These are phyloP conservation scores for Protonibea diacanthus DNA, from an alignment of 2,797 vertebrate species.

Conservation along the genomic window DNA sequence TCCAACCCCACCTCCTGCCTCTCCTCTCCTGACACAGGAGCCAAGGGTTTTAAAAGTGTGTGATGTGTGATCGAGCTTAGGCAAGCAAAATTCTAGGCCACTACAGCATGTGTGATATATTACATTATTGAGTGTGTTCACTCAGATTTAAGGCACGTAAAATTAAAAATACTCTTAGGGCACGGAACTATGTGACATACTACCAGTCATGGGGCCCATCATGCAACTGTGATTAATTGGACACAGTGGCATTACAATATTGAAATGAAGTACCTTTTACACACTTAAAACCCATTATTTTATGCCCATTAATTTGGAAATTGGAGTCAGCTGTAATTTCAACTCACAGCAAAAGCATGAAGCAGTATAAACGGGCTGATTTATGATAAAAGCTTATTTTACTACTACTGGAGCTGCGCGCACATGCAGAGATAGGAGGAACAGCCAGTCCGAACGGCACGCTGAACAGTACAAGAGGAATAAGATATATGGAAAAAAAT, in stretches of 20 bases:
- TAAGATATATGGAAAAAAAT: conserved; percentile 40
- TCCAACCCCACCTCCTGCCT: conserved; percentile 11
- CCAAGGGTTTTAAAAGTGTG: conserved; percentile 63
- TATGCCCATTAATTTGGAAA: conserved; percentile 73
- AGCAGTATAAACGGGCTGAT: conserved; percentile 62
- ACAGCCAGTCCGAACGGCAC: conserved; percentile 13
- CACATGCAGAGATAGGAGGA: conserved; percentile 39
- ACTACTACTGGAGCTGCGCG: conserved; percentile 48
- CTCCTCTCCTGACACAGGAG: conserved; percentile 43
- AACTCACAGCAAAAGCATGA: conserved; percentile 54
- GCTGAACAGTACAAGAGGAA: conserved; percentile 13
- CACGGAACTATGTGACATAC: conserved; percentile 68
- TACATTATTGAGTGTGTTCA: conserved; percentile 76
- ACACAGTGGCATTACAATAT: conserved; percentile 67
- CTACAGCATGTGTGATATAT: conserved; percentile 68
- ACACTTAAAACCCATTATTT: conserved; percentile 78
- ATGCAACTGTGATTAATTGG: conserved; percentile 68
- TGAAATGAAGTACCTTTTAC: conserved; percentile 79
- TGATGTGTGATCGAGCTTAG: conserved; percentile 71
- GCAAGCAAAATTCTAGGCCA: conserved; percentile 68
- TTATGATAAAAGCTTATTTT: conserved; percentile 79
- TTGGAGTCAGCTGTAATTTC: conserved; percentile 65
- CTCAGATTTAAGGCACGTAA: conserved; percentile 75
- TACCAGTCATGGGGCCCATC: conserved; percentile 56
- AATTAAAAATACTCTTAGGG: conserved; percentile 76